Base-by-base conservation (phyloP, 1,140 invertebrate species). In the Drosophila pandora region DNA sequence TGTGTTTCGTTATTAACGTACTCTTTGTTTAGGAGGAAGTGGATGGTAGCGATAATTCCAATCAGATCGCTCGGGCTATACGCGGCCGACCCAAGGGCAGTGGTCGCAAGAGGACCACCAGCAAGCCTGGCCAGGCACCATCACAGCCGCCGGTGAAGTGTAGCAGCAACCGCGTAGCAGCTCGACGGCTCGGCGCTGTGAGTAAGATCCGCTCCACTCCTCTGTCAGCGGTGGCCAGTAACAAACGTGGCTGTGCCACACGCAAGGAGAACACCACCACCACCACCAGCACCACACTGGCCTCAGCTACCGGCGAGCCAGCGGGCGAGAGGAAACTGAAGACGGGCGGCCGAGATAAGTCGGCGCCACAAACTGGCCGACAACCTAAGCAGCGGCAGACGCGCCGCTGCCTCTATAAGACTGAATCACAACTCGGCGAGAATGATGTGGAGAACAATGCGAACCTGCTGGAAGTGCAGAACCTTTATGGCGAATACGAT, bases 341-440 rank as follows among this genome's bases (percentile, higher is more conserved):
- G 50, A 43, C 74, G 4, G 59, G 49, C 59, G 59, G 49, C 59
- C 81, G 58, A 10, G 43, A 47, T 21, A 47, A 47, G 25, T 22
- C 57, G 25, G 21, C 23, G 23, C 49, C 48, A 48, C 43, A 67
- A 47, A 39, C 43, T 17, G 43, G 43, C 10, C 65, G 37, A 32
- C 37, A 62, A 70, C 37, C 58, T 41, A 83, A 72, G 53, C 73
- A 71, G 70, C 80, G 89, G 43, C 78, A 79, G 5, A 75, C 83
- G 17, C 80, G 90, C 62, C 90, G 90, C 63, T 88, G 85, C 64
- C 76, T 91, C 50, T 74, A 88, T 77, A 90, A 91, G 90, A 91
- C 90, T 91, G 90, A 91, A 67, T 45, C 64, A 64, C 45, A 71
- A 34, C 67, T 71, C 45, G 63, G 73, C 57, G 73, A 65, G 32